Conservation (phyloP, 2,888 invertebrate genomes). For the Cheiracanthium punctorium region DNA sequence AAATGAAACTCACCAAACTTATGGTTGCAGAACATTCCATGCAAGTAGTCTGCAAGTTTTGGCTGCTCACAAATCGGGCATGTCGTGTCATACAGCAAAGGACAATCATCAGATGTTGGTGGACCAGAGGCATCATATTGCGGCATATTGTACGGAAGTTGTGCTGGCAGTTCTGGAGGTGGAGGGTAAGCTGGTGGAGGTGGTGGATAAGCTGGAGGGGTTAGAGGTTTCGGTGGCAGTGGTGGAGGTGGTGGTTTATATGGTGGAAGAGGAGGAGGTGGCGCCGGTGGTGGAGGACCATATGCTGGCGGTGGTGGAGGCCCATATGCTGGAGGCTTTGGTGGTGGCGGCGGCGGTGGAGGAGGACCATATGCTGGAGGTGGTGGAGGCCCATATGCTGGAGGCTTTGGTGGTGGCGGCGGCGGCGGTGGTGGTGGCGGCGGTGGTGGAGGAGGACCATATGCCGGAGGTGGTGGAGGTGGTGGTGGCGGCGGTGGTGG, state of each 20-base stretch:
- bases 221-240: neutral
- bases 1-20: neutral
- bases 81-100: neutral
- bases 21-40: neutral
- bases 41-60: neutral
- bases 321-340: neutral
- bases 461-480: neutral
- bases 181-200: neutral
- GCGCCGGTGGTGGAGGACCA: neutral
- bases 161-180: neutral
- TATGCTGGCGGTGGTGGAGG: neutral
- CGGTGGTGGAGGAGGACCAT: conserved; percentile 1
- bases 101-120: neutral
- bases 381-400: neutral
- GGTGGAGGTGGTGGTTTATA: neutral
- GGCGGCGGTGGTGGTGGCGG: conserved; percentile 22
- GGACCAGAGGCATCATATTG: neutral
- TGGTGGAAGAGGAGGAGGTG: conserved; percentile 9
- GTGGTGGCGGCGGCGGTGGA: conserved; percentile 29
- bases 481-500: neutral
- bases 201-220: conserved; percentile 5
- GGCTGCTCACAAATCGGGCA: neutral
- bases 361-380: conserved; percentile 8
- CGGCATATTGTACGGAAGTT: neutral
- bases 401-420: conserved; percentile 25